Conservation (phyloP, 2,888 invertebrate species). For the Epistrophe eligans region DNA sequence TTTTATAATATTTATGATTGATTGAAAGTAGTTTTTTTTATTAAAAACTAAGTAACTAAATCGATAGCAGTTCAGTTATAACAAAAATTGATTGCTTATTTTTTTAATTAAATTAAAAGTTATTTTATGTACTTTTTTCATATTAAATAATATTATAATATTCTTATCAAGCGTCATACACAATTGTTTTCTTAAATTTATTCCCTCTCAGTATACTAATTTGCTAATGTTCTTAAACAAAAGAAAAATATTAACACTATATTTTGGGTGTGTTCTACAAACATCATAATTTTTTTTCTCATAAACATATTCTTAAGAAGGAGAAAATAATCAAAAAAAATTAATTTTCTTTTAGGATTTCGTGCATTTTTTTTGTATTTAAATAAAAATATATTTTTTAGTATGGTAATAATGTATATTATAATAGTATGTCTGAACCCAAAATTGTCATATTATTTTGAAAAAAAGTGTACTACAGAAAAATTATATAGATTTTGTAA, state of each 20-base stretch:
- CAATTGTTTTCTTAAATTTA: conserved; percentile 3
- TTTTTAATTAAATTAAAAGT: conserved; percentile 23
- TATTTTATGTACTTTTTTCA: not conserved
- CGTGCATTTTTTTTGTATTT: not conserved
- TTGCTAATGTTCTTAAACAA: not conserved
- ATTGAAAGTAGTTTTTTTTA: conserved; percentile 44
- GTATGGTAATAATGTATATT: too few species aligned
- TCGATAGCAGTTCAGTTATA: conserved; percentile 66
- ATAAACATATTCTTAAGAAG: too few species aligned
- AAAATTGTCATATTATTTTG: not conserved
- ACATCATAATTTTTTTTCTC: not conserved
- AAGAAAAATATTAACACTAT: not conserved
- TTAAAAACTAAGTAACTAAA: conserved; percentile 60
- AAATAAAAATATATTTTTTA: not conserved
- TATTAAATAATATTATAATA: not conserved
- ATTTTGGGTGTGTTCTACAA: not conserved
- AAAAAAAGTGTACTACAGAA: not conserved
- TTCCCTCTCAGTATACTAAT: conserved; percentile 2
- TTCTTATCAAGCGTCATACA: not conserved
- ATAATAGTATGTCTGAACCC: not conserved
- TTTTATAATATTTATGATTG: conserved; percentile 55
- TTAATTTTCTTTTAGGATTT: not conserved
- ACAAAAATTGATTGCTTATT: conserved; percentile 50
- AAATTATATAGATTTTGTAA: not conserved
- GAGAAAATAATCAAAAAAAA: not conserved